phyloP scores from a whole-genome alignment of 2,888 invertebrate species.

The Metacarcinus magister region DNA sequence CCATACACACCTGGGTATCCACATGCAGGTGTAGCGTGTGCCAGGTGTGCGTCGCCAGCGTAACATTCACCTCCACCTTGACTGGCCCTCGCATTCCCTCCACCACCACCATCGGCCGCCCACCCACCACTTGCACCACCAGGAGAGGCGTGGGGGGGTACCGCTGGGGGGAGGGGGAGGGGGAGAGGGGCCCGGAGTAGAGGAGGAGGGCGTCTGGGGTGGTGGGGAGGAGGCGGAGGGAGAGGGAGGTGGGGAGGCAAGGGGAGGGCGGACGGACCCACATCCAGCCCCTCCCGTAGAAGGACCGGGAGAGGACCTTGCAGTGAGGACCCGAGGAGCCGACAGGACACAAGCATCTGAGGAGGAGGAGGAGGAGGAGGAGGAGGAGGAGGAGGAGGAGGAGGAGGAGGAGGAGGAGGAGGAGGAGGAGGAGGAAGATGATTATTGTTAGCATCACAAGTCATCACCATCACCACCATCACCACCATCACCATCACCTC shows the following conservation, averaged over 20 bases:
- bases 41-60: constrained; percentile 26
- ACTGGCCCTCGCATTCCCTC: constrained; percentile 38
- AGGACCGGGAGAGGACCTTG: constrained; percentile 73
- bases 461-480: too few species aligned
- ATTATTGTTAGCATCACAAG: neutral
- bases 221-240: constrained; percentile 74
- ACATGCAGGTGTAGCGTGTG: constrained; percentile 67
- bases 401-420: neutral
- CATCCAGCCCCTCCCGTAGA: constrained; percentile 69
- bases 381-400: neutral
- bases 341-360: constrained; percentile 75
- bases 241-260: constrained; percentile 72
- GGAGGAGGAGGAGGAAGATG: neutral
- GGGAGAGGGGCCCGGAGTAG: constrained; percentile 72
- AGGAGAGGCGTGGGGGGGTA: constrained; percentile 39
- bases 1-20: constrained; percentile 56
- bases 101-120: constrained; percentile 62
- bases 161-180: neutral
- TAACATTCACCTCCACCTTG: constrained; percentile 43
- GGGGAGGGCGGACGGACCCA: constrained; percentile 71
- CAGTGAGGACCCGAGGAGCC: constrained; percentile 66
- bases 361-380: neutral
- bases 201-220: constrained; percentile 70
- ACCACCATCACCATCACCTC: too few species aligned
- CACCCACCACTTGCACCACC: constrained; percentile 55